Percentiles rank a stretch among this genome's conserved stretches.
These are phyloP conservation scores for Drosophila tani DNA, from an alignment of 1,140 invertebrate genomes.

Conservation along the genomic window DNA sequence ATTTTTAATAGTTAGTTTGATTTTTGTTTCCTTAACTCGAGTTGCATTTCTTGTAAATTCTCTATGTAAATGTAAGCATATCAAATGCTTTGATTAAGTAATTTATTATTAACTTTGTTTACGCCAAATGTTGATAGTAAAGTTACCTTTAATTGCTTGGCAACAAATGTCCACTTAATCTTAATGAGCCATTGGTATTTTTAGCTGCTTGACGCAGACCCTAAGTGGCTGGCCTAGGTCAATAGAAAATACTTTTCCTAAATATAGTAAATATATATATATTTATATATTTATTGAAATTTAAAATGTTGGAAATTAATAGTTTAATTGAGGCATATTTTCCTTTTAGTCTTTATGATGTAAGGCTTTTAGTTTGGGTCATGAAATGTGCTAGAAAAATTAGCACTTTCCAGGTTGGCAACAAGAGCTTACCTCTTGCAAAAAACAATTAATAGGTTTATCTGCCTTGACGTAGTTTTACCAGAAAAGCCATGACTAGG, in stretches of 20 bases:
- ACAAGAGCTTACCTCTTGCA: background rate
- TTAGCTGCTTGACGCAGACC: conserved; percentile 5
- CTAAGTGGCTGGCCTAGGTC: background rate
- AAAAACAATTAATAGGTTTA: background rate
- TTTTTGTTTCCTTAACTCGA: too few species aligned
- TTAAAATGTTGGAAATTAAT: background rate
- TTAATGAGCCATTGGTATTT: conserved; percentile 14
- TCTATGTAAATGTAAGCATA: too few species aligned
- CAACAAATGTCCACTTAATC: conserved; percentile 2
- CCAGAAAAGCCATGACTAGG: background rate
- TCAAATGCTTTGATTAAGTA: background rate
- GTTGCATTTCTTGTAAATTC: too few species aligned
- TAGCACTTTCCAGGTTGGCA: too few species aligned
- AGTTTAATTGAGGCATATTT: background rate
- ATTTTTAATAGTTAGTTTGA: too few species aligned
- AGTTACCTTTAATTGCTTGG: conserved; percentile 10
- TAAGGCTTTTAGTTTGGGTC: too few species aligned
- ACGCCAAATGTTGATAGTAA: conserved; percentile 2
- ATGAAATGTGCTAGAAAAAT: too few species aligned
- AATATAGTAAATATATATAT: too few species aligned
- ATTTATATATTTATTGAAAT: background rate
- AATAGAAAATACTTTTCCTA: background rate
- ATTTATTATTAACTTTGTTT: background rate
- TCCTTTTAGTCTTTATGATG: too few species aligned
- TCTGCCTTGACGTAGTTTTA: background rate